Conservation (phyloP, 2,888 invertebrate genomes). For the Athalia cordata region DNA sequence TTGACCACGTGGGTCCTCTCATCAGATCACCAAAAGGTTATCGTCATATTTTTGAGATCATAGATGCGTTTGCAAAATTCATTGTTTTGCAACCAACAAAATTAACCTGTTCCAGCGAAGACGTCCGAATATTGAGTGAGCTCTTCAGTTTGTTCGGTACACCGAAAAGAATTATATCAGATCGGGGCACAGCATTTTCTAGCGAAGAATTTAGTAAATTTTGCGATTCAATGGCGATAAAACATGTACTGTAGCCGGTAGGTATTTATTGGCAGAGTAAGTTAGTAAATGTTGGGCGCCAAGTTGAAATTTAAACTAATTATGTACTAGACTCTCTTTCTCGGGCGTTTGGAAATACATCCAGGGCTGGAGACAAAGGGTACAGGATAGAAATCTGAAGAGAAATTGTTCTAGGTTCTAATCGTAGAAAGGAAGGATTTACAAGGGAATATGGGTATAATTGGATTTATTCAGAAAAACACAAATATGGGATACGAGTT, state of each 20-base stretch:
- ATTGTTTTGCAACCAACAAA: constrained; percentile 18
- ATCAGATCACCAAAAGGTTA: constrained; percentile 35
- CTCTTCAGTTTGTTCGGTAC: constrained; percentile 12
- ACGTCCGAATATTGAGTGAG: background rate
- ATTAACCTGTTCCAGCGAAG: constrained; percentile 9
- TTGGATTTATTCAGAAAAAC: too few relatives aligned
- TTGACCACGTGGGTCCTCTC: constrained; percentile 46
- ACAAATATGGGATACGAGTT: too few relatives aligned
- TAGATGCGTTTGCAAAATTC: constrained; percentile 37
- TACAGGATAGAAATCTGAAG: too few relatives aligned
- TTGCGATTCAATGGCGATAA: background rate
- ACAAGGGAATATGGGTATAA: too few relatives aligned
- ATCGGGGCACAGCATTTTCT: constrained; percentile 27
- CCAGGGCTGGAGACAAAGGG: too few relatives aligned
- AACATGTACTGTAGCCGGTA: constrained; percentile 34
- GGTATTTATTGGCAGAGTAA: too few relatives aligned
- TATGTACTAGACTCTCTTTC: too few relatives aligned
- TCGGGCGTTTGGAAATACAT: too few relatives aligned
- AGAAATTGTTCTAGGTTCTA: too few relatives aligned
- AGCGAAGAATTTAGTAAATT: constrained; percentile 16
- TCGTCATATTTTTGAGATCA: constrained; percentile 31
- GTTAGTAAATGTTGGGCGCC: too few relatives aligned
- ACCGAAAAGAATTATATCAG: constrained; percentile 23
- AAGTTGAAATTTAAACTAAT: too few relatives aligned
- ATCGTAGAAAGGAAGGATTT: too few relatives aligned